phyloP scores from a whole-genome alignment of 2,113 vertebrate genomes.

The Megaleporinus macrocephalus region DNA sequence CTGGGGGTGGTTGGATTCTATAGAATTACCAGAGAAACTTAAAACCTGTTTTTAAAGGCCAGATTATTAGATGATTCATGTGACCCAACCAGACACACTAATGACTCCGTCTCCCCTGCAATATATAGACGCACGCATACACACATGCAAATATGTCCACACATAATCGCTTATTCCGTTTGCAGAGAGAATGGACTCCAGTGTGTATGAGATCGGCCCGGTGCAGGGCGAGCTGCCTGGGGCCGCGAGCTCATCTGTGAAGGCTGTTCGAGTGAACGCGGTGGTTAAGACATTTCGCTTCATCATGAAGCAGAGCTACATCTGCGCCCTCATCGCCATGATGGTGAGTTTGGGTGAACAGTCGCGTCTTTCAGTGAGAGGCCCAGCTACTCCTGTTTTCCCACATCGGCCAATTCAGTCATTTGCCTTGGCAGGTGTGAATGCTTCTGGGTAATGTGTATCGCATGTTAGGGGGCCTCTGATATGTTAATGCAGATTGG shows the following conservation, averaged over 20 bases:
- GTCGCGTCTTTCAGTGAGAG: not conserved
- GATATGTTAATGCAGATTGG: not conserved
- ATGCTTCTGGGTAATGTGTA: slow-evolving; percentile 29
- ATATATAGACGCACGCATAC: not conserved
- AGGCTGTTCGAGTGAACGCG: slow-evolving; percentile 74
- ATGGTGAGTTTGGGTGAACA: slow-evolving; percentile 62
- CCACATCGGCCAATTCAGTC: slow-evolving; percentile 19
- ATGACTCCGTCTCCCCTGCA: not conserved
- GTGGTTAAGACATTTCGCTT: slow-evolving; percentile 86
- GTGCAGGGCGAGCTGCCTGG: slow-evolving; percentile 75
- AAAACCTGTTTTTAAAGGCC: slow-evolving; percentile 20
- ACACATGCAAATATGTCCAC: not conserved
- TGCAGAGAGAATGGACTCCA: slow-evolving; percentile 69
- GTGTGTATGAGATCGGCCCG: slow-evolving; percentile 63
- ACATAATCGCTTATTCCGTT: not conserved
- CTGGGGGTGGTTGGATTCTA: not conserved
- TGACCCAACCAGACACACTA: not conserved
- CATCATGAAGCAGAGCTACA: slow-evolving; percentile 96
- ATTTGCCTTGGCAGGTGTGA: slow-evolving; percentile 33
- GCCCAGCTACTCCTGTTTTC: not conserved
- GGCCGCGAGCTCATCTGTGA: slow-evolving; percentile 38
- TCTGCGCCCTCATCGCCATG: slow-evolving; percentile 82
- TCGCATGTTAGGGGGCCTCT: slow-evolving; percentile 17
- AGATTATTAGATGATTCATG: slow-evolving; percentile 49
- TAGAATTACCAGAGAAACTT: not conserved